phyloP scores from a whole-genome alignment of 2,113 vertebrate species.

The Mixornis gularis region DNA sequence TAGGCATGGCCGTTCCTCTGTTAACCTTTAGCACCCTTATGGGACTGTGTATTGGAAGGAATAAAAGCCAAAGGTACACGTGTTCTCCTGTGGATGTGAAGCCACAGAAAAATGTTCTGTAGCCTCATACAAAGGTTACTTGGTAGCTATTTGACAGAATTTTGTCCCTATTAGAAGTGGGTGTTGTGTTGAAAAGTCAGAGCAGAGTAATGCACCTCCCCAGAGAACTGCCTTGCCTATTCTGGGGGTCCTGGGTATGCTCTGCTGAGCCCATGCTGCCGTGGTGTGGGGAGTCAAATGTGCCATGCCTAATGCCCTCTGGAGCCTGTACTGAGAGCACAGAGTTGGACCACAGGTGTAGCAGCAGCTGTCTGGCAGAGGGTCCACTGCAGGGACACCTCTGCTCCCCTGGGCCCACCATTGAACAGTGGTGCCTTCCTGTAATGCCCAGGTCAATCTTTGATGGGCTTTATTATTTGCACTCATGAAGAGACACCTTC shows the following conservation, averaged over 20 bases:
- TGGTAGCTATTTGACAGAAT: not conserved
- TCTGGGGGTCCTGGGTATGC: not conserved
- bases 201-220: not conserved
- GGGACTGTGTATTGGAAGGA: not conserved
- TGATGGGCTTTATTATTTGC: not conserved
- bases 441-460: not conserved
- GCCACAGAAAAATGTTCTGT: not conserved
- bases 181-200: not conserved
- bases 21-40: not conserved
- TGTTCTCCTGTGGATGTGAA: not conserved
- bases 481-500: fast-evolving
- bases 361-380: not conserved
- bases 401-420: not conserved
- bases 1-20: not conserved
- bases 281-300: not conserved
- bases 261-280: not conserved
- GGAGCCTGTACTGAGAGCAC: not conserved
- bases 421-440: not conserved
- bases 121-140: not conserved
- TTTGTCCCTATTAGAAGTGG: not conserved
- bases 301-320: not conserved
- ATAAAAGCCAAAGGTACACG: not conserved
- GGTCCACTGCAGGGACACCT: not conserved
- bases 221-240: not conserved
- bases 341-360: fast-evolving